Evolutionary conservation across 2,888 invertebrate species (phyloP), one percentile per base, ranked within the genome.

Genomic region (Lithosia quadra): DNA sequence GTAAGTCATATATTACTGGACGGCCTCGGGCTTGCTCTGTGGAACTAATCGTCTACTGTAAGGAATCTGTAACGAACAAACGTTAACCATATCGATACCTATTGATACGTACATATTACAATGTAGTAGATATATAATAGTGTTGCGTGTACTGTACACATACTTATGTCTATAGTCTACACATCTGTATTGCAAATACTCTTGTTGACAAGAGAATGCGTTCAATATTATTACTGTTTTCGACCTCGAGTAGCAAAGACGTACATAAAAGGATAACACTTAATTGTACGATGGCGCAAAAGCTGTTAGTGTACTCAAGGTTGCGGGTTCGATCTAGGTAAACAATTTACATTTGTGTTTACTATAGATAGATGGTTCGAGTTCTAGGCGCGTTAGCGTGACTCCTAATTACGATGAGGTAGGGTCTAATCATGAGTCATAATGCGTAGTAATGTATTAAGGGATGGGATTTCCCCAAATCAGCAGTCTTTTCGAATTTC

Each of bases 31-130:
- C 73, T 69, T 85, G 75, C 69, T 57, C 75, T 77, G 86, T 87
- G 88, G 79, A 86, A 88, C 90, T 88, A 90, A 91, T 90, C 86
- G 84, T 77, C 68, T 75, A 80, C 78, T 86, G 83, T 79, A 82
- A 83, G 85, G 84, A 86, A 86, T 88, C 82, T 84, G 84, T 82
- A 84, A 78, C 80, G 81, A 81, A 81, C 76, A 77, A 74, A 82
- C 77, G 73, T 76, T 77, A 80, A 82, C 81, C 78, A 72, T 75
- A 80, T 67, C 74, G 73, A 77, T 49, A 49, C 18, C 49, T 78
- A 78, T 80, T 77, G 72, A 77, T 81, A 68, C 64, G 24, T 63
- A 63, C 68, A 71, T 49, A 43, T 43, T 43, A 43, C 7, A 39
- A 13, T 39, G 15, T 39, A 39, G 39, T 70, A 71, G 65, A 63